phyloP scores from a whole-genome alignment of 2,888 invertebrate genomes.

The Drosophila neotestacea region DNA sequence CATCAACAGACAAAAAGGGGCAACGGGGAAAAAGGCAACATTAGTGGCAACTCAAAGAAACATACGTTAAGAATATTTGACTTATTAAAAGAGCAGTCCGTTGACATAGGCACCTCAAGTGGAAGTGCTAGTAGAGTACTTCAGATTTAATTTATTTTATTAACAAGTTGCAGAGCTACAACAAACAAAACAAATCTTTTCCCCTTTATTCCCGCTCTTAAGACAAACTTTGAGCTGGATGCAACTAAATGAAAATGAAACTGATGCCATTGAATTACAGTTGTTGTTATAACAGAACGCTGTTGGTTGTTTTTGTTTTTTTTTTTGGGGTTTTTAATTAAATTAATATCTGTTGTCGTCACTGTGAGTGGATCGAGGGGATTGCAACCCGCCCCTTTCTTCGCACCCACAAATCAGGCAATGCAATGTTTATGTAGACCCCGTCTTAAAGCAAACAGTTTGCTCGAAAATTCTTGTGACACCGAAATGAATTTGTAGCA shows the following conservation, averaged over 20 bases:
- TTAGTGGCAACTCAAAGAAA: not conserved
- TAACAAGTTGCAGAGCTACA: conserved; percentile 40
- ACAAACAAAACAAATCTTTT: conserved; percentile 1
- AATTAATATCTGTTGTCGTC: conserved; percentile 62
- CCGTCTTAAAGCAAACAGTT: conserved; percentile 38
- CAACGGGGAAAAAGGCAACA: not conserved
- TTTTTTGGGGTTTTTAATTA: conserved; percentile 44
- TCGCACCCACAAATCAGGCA: conserved; percentile 2
- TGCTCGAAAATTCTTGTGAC: conserved; percentile 40
- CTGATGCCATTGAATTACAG: conserved; percentile 33
- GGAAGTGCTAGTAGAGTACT: conserved; percentile 28
- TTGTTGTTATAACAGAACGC: conserved; percentile 11
- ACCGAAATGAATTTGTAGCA: conserved; percentile 70
- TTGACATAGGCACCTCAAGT: conserved; percentile 25
- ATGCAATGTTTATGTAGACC: conserved; percentile 22
- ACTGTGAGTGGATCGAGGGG: conserved; percentile 8
- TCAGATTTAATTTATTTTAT: conserved; percentile 61
- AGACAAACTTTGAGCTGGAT: conserved; percentile 30
- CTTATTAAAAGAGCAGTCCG: conserved; percentile 29
- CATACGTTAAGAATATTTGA: conserved; percentile 22
- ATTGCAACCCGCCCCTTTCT: not conserved
- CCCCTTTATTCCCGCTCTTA: not conserved
- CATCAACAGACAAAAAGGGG: not conserved
- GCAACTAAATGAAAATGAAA: conserved; percentile 43
- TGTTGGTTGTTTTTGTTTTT: conserved; percentile 15